A percentile compares a stretch with the other conserved stretches of the same genome.
These are phyloP conservation scores for Leguminivora glycinivorella DNA, from an alignment of 1,140 invertebrate species.

Conservation along the genomic window DNA sequence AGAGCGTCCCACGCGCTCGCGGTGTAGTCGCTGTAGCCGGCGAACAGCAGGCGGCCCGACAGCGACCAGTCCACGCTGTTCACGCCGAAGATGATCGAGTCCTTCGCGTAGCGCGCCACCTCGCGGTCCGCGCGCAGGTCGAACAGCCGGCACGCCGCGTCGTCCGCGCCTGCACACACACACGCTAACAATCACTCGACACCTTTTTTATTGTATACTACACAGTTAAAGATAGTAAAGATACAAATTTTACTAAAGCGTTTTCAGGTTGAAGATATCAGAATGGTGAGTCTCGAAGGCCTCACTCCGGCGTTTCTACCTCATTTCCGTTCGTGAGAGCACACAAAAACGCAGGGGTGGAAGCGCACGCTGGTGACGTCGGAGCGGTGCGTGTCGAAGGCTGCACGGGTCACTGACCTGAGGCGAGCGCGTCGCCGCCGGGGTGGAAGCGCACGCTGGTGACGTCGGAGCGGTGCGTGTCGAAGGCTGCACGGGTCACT, in stretches of 20 bases:
- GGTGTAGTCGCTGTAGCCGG: constrained; percentile 99
- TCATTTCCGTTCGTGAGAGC: too few species aligned
- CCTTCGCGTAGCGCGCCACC: constrained; percentile 97
- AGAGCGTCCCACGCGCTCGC: constrained; percentile 99
- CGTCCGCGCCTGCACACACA: constrained; percentile 88
- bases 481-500: constrained; percentile 91
- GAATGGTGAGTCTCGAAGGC: too few species aligned
- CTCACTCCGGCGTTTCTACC: too few species aligned
- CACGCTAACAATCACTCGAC: too few species aligned
- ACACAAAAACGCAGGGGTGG: too few species aligned
- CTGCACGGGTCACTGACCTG: too few species aligned
- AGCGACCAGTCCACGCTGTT: constrained; percentile 99
- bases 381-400: too few species aligned
- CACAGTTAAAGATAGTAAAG: too few species aligned
- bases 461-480: constrained; percentile 99
- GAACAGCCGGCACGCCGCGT: constrained; percentile 98
- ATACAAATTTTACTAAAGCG: too few species aligned
- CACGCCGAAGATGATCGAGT: constrained; percentile 98
- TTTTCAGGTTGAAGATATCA: too few species aligned
- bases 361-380: too few species aligned
- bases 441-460: constrained; percentile 99
- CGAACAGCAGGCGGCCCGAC: constrained; percentile 97
- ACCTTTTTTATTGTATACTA: too few species aligned
- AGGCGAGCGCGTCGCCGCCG: constrained; percentile 98
- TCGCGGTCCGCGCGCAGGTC: constrained; percentile 98